Conservation (phyloP, 2,797 vertebrate genomes). For the Cercopithecus mitis region DNA sequence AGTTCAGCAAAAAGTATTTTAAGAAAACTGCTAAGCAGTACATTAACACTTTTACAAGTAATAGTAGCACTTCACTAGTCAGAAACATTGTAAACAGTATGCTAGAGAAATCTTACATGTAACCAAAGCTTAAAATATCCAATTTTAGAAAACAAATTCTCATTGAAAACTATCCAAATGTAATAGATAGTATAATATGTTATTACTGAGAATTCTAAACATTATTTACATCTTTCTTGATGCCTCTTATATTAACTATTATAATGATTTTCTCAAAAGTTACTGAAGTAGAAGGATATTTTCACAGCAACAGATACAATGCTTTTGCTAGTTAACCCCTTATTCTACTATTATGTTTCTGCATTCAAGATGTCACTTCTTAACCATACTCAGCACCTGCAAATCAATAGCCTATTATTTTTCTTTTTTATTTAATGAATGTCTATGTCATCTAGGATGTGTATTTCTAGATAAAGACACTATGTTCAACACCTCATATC, state of each 20-base stretch:
- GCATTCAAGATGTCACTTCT: not conserved
- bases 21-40: not conserved
- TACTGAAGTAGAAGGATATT: not conserved
- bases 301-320: not conserved
- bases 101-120: not conserved
- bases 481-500: not conserved
- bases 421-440: not conserved
- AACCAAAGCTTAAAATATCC: not conserved
- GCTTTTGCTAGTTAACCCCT: not conserved
- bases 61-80: not conserved
- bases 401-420: not conserved
- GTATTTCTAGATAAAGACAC: not conserved
- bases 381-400: not conserved
- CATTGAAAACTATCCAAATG: not conserved
- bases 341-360: not conserved
- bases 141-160: constrained; percentile 8
- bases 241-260: not conserved
- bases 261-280: not conserved
- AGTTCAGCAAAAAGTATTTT: not conserved
- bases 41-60: constrained; percentile 3
- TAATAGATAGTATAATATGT: not conserved
- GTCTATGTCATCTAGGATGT: not conserved
- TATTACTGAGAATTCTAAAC: constrained; percentile 1
- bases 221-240: not conserved
- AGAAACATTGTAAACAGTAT: not conserved